Base-by-base conservation (phyloP, 1,140 invertebrate genomes). In the Olivierus martensii region DNA sequence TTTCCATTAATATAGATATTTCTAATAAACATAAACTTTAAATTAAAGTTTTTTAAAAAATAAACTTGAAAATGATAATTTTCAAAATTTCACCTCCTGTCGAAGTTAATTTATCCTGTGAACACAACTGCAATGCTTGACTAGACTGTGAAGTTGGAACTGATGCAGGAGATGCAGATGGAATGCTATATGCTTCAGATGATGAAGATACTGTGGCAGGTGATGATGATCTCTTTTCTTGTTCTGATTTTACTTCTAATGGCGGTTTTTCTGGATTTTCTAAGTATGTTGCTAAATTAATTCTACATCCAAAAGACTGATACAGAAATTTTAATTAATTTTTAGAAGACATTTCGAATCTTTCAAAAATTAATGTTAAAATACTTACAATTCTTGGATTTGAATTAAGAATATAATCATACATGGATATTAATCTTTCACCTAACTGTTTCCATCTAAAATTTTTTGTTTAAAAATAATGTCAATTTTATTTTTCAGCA, bases 391-490 rank as follows among this genome's bases (percentile, higher is more conserved):
- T 56, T n/a, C 59, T 58, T 19, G 61, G 57, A 44, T 61, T 49
- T 7, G 62, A 58, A 14, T 58, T 47, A 7, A 46, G 49, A 38
- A 83, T 76, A 61, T 79, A 77, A 36, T 77, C 71, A 64, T 84
- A 81, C 69, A 83, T 77, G 54, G 77, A 72, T 2, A 79, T 67
- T 35, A 85, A 61, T 61, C 77, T 77, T 58, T 79, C 75, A 36
- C 82, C 82, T 19, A 85, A 66, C 56, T 75, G 70, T 37, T 77
- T 62, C 83, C 83, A 87, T 0, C 67, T 69, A 53, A 21, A 62
- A 61, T 28, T 28, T 28, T 6, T 28, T 2, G 28, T 28, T 4
- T 28, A 28, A 28, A 28, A 28, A 28, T 1, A 28, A 28, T 6
- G 4, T 28, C 4, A 28, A 28, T 28, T 28, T 28, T 28, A 28